These are phyloP conservation scores for Halocynthia aurantium DNA, from an alignment of 23 tunicate genomes.

Conservation along the genomic window DNA sequence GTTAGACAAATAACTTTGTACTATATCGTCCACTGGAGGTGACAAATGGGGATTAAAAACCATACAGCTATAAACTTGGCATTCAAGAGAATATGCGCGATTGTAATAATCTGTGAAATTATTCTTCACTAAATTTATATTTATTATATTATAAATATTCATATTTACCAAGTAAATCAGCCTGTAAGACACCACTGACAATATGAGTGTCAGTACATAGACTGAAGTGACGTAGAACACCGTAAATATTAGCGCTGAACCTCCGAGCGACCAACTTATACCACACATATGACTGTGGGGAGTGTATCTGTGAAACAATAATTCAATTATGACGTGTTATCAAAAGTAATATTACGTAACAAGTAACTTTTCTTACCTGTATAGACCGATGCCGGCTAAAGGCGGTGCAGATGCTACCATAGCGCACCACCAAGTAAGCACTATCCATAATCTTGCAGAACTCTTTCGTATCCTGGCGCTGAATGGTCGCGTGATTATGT, in stretches of 20 bases:
- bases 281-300: conserved; percentile 40
- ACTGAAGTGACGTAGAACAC: conserved; percentile 59
- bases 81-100: no score
- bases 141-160: not conserved
- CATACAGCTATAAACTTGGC: no score
- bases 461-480: conserved; percentile 38
- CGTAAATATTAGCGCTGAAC: conserved; percentile 34
- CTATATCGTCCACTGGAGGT: no score
- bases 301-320: conserved; percentile 48
- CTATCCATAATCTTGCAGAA: conserved; percentile 32
- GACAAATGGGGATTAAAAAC: no score
- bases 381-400: conserved; percentile 49
- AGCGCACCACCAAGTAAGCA: conserved; percentile 59
- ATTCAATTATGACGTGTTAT: not conserved
- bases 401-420: conserved; percentile 48
- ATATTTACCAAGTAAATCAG: conserved; percentile 56
- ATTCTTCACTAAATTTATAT: no score
- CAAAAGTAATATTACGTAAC: not conserved
- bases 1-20: no score
- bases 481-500: conserved; percentile 76
- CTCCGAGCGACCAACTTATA: conserved; percentile 50
- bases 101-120: no score
- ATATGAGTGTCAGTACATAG: conserved; percentile 30
- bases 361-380: conserved; percentile 34
- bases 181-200: conserved; percentile 29